Conservation (phyloP, 2,888 invertebrate species). For the Desoria tigrina region DNA sequence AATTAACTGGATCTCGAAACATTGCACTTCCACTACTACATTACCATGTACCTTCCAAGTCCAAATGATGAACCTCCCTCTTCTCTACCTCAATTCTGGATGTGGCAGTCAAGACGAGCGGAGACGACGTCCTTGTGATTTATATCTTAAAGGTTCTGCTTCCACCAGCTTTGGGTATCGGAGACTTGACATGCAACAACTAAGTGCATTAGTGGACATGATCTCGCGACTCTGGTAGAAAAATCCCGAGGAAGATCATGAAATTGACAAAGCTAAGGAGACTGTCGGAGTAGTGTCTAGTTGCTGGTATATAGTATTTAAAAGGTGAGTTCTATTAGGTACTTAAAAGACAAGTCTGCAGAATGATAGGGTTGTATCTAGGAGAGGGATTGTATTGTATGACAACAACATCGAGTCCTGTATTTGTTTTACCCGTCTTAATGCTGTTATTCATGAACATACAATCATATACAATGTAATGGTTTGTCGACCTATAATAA, state of each 20-base stretch:
- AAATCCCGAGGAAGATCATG: slow-evolving; percentile 10
- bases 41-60: slow-evolving; percentile 23
- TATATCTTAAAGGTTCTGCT: too few relatives aligned
- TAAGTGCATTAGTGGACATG: not conserved
- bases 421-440: slow-evolving; percentile 20
- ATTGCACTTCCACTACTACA: not conserved
- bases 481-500: slow-evolving; percentile 33
- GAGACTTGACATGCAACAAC: too few relatives aligned
- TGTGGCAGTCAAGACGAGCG: slow-evolving; percentile 19
- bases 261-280: slow-evolving; percentile 3
- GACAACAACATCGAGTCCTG: not conserved
- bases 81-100: slow-evolving; percentile 5
- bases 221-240: not conserved
- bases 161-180: too few relatives aligned
- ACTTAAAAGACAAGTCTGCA: slow-evolving; percentile 7
- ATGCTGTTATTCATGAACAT: not conserved
- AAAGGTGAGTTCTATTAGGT: slow-evolving; percentile 14
- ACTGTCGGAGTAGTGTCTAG: not conserved
- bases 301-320: too few relatives aligned
- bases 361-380: not conserved
- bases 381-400: slow-evolving; percentile 4
- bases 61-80: slow-evolving; percentile 28
- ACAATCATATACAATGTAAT: slow-evolving; percentile 2
- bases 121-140: slow-evolving; percentile 1
- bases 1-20: slow-evolving; percentile 16